phyloP scores from a whole-genome alignment of 2,797 vertebrate genomes.

The Chromis chromis region DNA sequence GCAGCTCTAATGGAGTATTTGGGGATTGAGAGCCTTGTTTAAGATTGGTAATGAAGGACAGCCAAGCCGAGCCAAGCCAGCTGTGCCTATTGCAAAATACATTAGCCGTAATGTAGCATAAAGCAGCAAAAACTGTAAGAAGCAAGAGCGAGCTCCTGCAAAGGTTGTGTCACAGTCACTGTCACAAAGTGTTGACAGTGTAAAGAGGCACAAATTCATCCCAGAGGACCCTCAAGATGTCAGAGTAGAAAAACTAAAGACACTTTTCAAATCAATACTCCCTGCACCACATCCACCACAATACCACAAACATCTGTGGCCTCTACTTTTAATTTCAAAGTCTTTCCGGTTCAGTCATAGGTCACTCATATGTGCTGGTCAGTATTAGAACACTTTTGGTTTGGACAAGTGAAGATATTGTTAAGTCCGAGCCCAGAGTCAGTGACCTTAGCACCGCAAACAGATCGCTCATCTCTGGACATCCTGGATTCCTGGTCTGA shows the following conservation, averaged over 20 bases:
- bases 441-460: constrained; percentile 55
- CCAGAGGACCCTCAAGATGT: constrained; percentile 57
- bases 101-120: no score
- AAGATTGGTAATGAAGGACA: background rate
- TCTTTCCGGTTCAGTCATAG: constrained; percentile 57
- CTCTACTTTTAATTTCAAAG: constrained; percentile 35
- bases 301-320: constrained; percentile 70
- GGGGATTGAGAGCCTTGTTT: background rate
- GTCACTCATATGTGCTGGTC: constrained; percentile 55
- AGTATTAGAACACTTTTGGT: constrained; percentile 73
- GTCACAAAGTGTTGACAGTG: constrained; percentile 40
- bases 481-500: constrained; percentile 34
- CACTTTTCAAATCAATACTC: constrained; percentile 50
- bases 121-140: background rate
- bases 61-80: background rate
- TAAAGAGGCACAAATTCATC: constrained; percentile 46
- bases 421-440: constrained; percentile 44
- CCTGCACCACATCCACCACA: constrained; percentile 39
- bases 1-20: background rate
- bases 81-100: no score
- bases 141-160: background rate
- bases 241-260: constrained; percentile 38
- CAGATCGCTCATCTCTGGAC: constrained; percentile 61
- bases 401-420: constrained; percentile 67
- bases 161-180: background rate